These are phyloP conservation scores for Meloidogyne exigua DNA, from an alignment of 1,140 invertebrate species.

Conservation along the genomic window DNA sequence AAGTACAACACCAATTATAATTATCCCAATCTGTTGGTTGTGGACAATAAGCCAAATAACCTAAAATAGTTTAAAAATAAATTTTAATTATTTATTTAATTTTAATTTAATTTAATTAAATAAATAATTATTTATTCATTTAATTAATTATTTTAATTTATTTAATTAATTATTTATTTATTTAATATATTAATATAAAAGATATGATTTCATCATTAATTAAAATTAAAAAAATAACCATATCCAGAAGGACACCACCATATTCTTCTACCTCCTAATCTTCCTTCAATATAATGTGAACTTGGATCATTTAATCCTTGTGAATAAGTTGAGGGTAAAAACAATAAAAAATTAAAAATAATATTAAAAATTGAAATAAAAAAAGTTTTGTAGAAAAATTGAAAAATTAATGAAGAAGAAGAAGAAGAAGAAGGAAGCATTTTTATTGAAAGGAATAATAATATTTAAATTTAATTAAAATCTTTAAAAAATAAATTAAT, in stretches of 20 bases:
- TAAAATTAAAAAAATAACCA: conserved; percentile 34
- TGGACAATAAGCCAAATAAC: conserved; percentile 63
- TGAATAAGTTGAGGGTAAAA: conserved; percentile 37
- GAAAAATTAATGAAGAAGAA: not conserved
- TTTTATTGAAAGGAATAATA: not conserved
- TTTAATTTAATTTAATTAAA: not conserved
- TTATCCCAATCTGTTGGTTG: conserved; percentile 64
- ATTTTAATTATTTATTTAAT: conserved; percentile 5
- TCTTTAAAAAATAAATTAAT: too few relatives aligned
- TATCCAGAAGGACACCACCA: conserved; percentile 63
- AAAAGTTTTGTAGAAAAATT: not conserved
- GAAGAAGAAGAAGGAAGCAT: not conserved
- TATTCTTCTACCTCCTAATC: conserved; percentile 61
- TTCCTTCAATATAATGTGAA: conserved; percentile 62
- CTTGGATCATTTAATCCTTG: conserved; percentile 63
- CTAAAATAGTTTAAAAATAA: conserved; percentile 32
- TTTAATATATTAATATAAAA: conserved; percentile 13
- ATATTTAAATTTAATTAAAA: too few relatives aligned
- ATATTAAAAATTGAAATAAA: not conserved
- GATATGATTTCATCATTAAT: conserved; percentile 1
- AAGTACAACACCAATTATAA: conserved; percentile 64
- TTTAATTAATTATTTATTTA: too few relatives aligned
- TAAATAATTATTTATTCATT: too few relatives aligned
- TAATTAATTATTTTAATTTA: not conserved
- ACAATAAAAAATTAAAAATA: conserved; percentile 46